Evolutionary conservation across 2,888 invertebrate species (phyloP), one percentile per base, ranked within the genome.

Genomic region (Cephus pulcher): DNA sequence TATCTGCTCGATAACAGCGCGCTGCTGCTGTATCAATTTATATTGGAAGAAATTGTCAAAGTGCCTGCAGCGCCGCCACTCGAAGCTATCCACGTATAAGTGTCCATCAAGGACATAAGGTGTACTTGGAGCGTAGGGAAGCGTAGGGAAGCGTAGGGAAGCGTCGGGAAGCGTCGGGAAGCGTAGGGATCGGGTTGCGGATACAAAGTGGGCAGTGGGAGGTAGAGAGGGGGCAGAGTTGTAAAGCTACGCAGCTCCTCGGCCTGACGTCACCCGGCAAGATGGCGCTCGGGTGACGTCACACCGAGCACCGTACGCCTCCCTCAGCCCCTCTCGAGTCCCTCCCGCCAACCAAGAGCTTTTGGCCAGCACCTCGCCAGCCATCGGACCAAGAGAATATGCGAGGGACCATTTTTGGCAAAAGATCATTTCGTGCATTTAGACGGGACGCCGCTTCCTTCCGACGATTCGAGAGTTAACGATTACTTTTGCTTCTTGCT

Each of bases 271-370:
- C 93, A 93, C 89, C 83, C 89, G 89, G 85, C 90, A 92, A 92
- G 90, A 92, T 92, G 92, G 92, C 92, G 91, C 82, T 85, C 86
- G 86, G 84, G 90, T 92, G 92, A 92, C 92, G 92, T 92, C 92
- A 92, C 87, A 83, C 76, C 77, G 80, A 75, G 37, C 4, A 37
- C 37, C 37, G 37, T 4, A 1, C 12, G 12, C 37, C 37, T 37
- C 37, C 40, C 40, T 15, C 40, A 4, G 40, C 15, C 40, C 15
- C 4, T 40, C 6, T 37, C 37, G 37, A 3, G 37, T 12, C 40
- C 4, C 40, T 15, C 37, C 37, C 0, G 34, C 34, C 15, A 4
- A 15, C n/a, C 37, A 32, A n/a, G 33, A 34, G 33, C 70, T 15
- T 40, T 15, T 12, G 70, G 70, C 32, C 32, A 30, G 12, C n/a